Evolutionary conservation across 2,888 invertebrate species (phyloP), one percentile per base, ranked within the genome.

Genomic region (Crossocerus cetratus): DNA sequence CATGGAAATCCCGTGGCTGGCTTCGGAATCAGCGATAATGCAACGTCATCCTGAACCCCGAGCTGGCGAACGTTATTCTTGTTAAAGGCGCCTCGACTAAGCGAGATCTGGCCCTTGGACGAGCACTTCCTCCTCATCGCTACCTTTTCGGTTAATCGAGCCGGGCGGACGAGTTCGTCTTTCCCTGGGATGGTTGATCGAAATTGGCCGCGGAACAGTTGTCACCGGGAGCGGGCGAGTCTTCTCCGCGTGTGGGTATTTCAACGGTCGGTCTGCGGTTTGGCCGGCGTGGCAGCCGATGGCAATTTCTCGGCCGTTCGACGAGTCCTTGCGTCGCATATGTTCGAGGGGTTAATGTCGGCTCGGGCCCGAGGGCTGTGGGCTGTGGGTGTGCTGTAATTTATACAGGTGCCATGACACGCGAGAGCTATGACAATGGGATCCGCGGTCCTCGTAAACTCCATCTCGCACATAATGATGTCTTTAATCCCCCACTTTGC

Each of bases 1-100:
- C 90, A 89, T 87, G 89, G 85, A 89, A 90, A 89, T 89, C 88
- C 89, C 89, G 90, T 89, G 89, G 90, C 88, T 86, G 83, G 80
- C 82, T 84, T 74, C 82, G 76, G 76, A 86, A 86, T 86, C 83
- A 83, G 83, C 86, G 88, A 86, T 88, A 88, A 84, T 83, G 88
- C 86, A 85, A 69, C 86, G 82, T 79, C 81, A 81, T 85, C 80
- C 77, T 65, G 76, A 83, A 81, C 67, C 72, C 55, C 80, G 69
- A 82, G 82, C 76, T 1, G 0, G 11, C 78, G 83, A 83, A 80
- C 82, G 79, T 67, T 83, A 82, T 83, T 71, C 83, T 80, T 84
- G 85, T 86, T 83, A 80, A 72, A 85, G 80, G 83, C 83, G 83
- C 81, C 80, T 76, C 59, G 62, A 69, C 71, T 78, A 79, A 81